Evolutionary conservation across 2,797 vertebrate species (phyloP), one percentile per base, ranked within the genome.

Genomic region (Australoheros facetus): DNA sequence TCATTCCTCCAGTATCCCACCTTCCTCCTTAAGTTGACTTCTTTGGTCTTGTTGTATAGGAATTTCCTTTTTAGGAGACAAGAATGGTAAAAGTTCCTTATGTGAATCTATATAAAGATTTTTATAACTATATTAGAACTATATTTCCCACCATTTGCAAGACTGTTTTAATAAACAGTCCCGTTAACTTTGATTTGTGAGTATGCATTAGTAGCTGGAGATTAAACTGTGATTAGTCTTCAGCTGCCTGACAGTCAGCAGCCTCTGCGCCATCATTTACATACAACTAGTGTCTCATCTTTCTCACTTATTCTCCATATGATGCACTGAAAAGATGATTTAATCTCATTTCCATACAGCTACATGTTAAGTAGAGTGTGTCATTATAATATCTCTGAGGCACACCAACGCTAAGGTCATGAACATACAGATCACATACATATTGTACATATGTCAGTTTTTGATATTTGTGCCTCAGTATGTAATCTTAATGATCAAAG

Each of bases 401-500:
- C 32, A 48, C 32, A 23, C 26, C 42, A 64, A 75, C 66, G 77
- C 23, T 62, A 16, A 76, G 81, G 79, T 79, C 59, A 81, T 86
- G 73, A 77, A 79, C 75, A 83, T 51, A 82, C 78, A 66, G 66
- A 78, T 91, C 26, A 30, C 23, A 69, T 23, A 30, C 1, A 5
- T 26, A 73, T 32, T 51, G 62, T 51, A 51, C 16, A 69, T 30
- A 30, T 51, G 17, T 51, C 26, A 51, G 5, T 30, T 69, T 69
- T 51, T 30, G 26, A 85, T 86, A 79, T 92, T 84, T 78, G 78
- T 86, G 78, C 86, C 84, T 89, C 81, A 71, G 73, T 83, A 84
- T 88, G 74, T 90, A 93, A 94, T 94, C 87, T 85, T 87, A 78
- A 91, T 90, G 85, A 92, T 87, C 89, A 84, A 84, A 89, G 82